These are phyloP conservation scores for Aphaenogaster rudis DNA, from an alignment of 1,140 invertebrate genomes.

Conservation along the genomic window DNA sequence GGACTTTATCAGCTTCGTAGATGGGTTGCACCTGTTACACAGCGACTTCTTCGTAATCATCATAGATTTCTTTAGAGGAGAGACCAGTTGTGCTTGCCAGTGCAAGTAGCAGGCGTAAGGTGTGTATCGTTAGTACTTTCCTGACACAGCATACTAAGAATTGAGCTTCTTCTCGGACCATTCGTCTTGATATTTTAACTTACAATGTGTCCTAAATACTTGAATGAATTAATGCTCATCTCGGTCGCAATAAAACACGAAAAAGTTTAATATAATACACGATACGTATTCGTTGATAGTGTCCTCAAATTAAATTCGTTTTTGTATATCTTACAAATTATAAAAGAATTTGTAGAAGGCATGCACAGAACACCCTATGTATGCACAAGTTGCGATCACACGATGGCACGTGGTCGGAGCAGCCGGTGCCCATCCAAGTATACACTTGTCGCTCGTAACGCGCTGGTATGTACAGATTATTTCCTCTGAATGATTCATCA, in stretches of 20 bases:
- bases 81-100: slow-evolving; percentile 31
- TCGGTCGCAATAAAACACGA: neutral
- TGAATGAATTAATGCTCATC: neutral
- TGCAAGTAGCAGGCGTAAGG: slow-evolving; percentile 65
- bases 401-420: slow-evolving; percentile 57
- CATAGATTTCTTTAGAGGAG: slow-evolving; percentile 64
- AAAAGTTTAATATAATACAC: neutral
- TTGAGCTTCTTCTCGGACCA: slow-evolving; percentile 39
- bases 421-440: slow-evolving; percentile 37
- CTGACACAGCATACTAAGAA: slow-evolving; percentile 76
- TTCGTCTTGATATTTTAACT: slow-evolving; percentile 60
- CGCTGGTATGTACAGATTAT: slow-evolving; percentile 69
- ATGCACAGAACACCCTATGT: slow-evolving; percentile 29
- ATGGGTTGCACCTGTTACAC: slow-evolving; percentile 66
- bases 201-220: slow-evolving; percentile 44
- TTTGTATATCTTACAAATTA: neutral
- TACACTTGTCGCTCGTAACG: slow-evolving; percentile 48
- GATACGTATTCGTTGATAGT: neutral
- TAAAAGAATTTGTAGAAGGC: neutral
- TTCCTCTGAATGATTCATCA: slow-evolving; percentile 76
- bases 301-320: neutral
- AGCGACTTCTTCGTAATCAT: slow-evolving; percentile 71
- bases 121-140: slow-evolving; percentile 68
- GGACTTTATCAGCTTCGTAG: slow-evolving; percentile 38
- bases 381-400: slow-evolving; percentile 41